Conservation (phyloP, 2,113 vertebrate genomes). For the Candoia aspera region DNA sequence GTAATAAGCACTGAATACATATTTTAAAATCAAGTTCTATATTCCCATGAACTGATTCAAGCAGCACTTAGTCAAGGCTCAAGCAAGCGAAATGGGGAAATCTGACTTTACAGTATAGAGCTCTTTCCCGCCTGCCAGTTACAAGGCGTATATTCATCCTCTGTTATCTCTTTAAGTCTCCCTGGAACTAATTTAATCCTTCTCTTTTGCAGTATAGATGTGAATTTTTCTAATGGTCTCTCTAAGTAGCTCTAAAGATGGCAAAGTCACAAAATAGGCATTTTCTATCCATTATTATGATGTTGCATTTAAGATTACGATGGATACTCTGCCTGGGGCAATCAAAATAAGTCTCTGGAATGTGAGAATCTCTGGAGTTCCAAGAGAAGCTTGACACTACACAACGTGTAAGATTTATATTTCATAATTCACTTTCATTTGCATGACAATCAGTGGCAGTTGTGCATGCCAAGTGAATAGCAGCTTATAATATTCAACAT, state of each 20-base stretch:
- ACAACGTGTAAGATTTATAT: not conserved
- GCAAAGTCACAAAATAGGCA: slow-evolving; percentile 17
- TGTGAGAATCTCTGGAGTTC: slow-evolving; percentile 9
- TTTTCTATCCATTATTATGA: slow-evolving; percentile 19
- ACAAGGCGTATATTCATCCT: slow-evolving; percentile 55
- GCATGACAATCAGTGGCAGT: not conserved
- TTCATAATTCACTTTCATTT: slow-evolving; percentile 14
- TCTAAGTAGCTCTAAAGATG: slow-evolving; percentile 42
- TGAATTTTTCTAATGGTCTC: slow-evolving; percentile 60
- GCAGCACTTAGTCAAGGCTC: slow-evolving; percentile 64
- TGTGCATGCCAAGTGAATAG: not conserved
- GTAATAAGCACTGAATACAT: slow-evolving; percentile 62
- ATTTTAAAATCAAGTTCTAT: slow-evolving; percentile 66
- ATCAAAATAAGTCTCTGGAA: slow-evolving; percentile 12
- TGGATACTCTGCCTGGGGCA: slow-evolving; percentile 9
- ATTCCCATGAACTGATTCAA: slow-evolving; percentile 53
- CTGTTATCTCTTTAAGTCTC: slow-evolving; percentile 52
- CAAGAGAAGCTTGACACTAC: slow-evolving; percentile 9
- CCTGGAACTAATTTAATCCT: slow-evolving; percentile 64
- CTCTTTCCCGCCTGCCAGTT: slow-evolving; percentile 68
- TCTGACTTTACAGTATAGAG: slow-evolving; percentile 56
- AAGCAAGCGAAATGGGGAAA: slow-evolving; percentile 66
- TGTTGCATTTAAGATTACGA: slow-evolving; percentile 5
- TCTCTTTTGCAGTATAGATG: slow-evolving; percentile 50
- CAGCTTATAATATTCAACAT: not conserved